Evolutionary conservation across 2,797 vertebrate species (phyloP).

Genomic region (Micrastur ruficollis): DNA sequence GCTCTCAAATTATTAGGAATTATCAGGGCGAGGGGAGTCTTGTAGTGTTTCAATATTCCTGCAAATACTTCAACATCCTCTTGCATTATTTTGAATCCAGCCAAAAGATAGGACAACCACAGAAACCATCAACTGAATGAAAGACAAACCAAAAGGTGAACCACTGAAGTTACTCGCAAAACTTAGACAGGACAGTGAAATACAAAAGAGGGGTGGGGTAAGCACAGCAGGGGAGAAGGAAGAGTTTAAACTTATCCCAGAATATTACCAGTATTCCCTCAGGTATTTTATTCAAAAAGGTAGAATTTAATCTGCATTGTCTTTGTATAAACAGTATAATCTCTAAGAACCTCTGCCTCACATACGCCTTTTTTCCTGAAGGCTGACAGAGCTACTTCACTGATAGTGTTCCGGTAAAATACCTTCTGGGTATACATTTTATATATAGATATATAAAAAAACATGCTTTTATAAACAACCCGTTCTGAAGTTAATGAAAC

Average conservation of each 20-base stretch:
- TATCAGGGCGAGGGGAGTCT: background rate
- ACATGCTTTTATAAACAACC: background rate
- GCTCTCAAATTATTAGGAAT: background rate
- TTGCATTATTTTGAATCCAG: background rate
- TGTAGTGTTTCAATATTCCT: background rate
- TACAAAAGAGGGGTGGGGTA: background rate
- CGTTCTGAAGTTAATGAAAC: background rate
- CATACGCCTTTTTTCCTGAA: background rate
- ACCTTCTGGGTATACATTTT: background rate
- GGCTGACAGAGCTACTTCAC: background rate
- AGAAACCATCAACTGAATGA: background rate
- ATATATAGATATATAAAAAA: background rate
- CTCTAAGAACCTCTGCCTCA: slow-evolving; percentile 5
- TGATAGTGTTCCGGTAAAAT: background rate
- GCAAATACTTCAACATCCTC: background rate
- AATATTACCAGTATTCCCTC: background rate
- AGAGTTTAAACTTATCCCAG: background rate
- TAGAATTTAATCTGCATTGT: background rate
- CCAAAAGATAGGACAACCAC: background rate
- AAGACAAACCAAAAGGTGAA: background rate
- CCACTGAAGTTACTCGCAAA: background rate
- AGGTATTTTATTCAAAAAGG: background rate
- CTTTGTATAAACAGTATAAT: background rate
- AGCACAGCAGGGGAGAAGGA: background rate
- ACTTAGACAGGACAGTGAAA: background rate